A percentile compares a stretch with the other conserved stretches of the same genome.
Conservation (phyloP, 2,888 invertebrate species). For the Eumacrocentrus americanus region DNA sequence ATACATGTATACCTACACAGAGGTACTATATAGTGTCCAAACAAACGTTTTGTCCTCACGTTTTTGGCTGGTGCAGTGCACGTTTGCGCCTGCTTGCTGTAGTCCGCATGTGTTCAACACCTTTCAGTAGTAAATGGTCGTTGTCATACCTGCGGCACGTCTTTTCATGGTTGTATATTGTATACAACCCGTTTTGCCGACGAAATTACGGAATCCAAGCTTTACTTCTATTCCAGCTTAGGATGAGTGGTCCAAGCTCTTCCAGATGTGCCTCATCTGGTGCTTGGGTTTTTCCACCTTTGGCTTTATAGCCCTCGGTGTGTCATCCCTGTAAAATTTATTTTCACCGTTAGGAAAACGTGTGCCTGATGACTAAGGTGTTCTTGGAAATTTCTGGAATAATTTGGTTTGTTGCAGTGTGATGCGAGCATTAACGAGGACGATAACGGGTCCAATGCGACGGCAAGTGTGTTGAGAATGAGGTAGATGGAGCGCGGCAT, state of each 20-base stretch:
- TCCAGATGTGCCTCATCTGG: constrained; percentile 3
- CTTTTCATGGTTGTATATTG: no score
- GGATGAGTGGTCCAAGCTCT: not conserved
- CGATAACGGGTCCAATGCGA: constrained; percentile 46
- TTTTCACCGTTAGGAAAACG: not conserved
- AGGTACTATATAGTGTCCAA: no score
- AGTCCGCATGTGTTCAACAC: no score
- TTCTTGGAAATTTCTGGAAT: constrained; percentile 42
- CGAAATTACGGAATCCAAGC: not conserved
- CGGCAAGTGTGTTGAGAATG: constrained; percentile 47
- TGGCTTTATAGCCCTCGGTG: not conserved
- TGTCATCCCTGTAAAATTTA: not conserved
- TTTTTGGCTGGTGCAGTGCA: no score
- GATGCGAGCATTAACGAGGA: constrained; percentile 38
- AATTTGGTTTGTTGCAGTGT: constrained; percentile 17
- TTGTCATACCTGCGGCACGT: no score
- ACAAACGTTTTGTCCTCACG: constrained; percentile 19
- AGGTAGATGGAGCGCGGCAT: constrained; percentile 2
- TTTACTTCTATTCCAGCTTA: no score
- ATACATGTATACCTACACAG: no score
- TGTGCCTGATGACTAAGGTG: not conserved
- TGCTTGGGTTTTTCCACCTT: not conserved
- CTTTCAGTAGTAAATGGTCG: no score
- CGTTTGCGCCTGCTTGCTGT: no score
- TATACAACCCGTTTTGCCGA: no score